Evolutionary conservation across 2,113 vertebrate species (phyloP).

Genomic region (Oreochromis tanganicae): DNA sequence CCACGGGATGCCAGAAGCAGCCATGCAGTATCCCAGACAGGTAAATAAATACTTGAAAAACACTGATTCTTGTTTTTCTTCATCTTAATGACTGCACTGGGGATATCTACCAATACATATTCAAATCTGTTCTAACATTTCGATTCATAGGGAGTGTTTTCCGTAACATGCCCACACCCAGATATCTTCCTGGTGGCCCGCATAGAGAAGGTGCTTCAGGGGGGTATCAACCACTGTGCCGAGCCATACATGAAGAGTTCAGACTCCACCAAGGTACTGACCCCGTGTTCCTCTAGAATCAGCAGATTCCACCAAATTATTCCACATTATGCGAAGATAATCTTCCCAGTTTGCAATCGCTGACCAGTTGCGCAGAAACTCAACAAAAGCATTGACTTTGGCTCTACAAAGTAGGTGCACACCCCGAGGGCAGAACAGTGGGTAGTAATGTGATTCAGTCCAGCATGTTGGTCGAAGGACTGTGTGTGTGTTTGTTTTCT

Average conservation of each 20-base stretch:
- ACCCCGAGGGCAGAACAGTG: not conserved
- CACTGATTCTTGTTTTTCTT: not conserved
- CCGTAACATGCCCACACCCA: slow-evolving; percentile 90
- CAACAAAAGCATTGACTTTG: slow-evolving; percentile 48
- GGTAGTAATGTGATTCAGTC: slow-evolving; percentile 23
- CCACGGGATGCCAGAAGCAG: slow-evolving; percentile 73
- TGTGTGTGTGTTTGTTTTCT: not conserved
- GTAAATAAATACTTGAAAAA: slow-evolving; percentile 50
- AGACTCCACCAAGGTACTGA: slow-evolving; percentile 90
- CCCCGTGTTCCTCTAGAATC: not conserved
- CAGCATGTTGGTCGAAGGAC: not conserved
- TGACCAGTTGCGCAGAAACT: slow-evolving; percentile 1
- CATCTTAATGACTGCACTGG: not conserved
- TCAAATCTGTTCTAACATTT: not conserved
- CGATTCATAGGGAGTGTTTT: slow-evolving; percentile 85
- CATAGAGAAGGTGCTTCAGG: slow-evolving; percentile 95
- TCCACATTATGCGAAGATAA: slow-evolving; percentile 30
- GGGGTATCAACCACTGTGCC: slow-evolving; percentile 92
- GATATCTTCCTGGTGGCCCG: slow-evolving; percentile 97
- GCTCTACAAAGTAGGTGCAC: slow-evolving; percentile 1
- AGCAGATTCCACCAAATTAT: slow-evolving; percentile 32
- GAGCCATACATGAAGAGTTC: slow-evolving; percentile 97
- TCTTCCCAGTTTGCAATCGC: slow-evolving; percentile 9
- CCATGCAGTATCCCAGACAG: slow-evolving; percentile 89
- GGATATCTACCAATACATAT: not conserved